Evolutionary conservation across 2,113 vertebrate species (phyloP).

Genomic region (Dicerorhinus sumatrensis): DNA sequence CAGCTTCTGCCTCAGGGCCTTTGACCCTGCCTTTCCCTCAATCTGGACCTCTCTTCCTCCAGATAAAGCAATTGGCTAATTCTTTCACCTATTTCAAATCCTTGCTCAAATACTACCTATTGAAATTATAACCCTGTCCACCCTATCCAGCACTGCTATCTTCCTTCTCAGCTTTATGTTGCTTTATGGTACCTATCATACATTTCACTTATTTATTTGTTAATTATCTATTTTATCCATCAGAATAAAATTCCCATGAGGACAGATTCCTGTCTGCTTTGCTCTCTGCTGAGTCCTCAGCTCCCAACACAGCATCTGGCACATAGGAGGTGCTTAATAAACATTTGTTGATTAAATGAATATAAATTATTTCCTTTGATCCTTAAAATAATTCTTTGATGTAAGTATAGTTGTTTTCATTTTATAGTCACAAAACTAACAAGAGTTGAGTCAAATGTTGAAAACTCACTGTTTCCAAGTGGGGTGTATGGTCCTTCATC

Average conservation of each 20-base stretch:
- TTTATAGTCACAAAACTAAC: background rate
- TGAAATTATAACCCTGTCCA: background rate
- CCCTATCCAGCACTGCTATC: background rate
- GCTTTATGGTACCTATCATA: background rate
- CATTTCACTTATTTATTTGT: background rate
- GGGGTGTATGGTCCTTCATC: background rate
- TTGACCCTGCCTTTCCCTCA: background rate
- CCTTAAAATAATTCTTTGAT: background rate
- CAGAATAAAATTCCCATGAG: background rate
- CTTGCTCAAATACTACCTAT: background rate
- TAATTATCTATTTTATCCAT: background rate
- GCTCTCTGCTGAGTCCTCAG: background rate
- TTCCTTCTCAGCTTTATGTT: background rate
- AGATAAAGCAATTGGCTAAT: background rate
- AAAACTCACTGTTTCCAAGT: background rate
- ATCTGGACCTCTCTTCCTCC: background rate
- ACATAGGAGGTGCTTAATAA: background rate
- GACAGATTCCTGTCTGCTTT: background rate
- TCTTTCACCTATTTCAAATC: background rate
- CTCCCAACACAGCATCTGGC: background rate
- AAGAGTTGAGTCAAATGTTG: background rate
- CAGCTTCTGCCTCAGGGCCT: background rate
- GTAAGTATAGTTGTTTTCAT: background rate
- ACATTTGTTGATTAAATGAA: background rate
- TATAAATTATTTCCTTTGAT: background rate